Conservation (phyloP, 2,113 vertebrate species). For the Stercorarius parasiticus region DNA sequence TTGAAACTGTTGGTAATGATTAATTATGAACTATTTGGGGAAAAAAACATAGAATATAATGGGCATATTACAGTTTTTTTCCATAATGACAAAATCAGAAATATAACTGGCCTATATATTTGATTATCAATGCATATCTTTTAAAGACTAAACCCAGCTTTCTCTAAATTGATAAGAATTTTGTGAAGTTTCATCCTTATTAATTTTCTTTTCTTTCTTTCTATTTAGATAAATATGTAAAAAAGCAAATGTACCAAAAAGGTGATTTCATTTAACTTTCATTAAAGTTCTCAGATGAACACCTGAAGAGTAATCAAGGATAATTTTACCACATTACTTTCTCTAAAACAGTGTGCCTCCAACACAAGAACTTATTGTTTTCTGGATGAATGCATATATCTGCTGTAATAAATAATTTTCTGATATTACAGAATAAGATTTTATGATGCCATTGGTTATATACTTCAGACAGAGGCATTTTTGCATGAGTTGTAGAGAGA, state of each 20-base stretch:
- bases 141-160: background rate
- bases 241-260: background rate
- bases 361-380: background rate
- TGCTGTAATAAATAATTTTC: background rate
- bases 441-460: constrained; percentile 5
- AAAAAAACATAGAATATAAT: background rate
- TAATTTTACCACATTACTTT: background rate
- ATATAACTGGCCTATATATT: background rate
- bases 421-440: background rate
- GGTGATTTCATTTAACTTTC: background rate
- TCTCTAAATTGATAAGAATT: background rate
- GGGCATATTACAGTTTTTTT: background rate
- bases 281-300: background rate
- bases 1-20: constrained; percentile 8
- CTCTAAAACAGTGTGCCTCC: background rate
- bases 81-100: background rate
- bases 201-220: background rate
- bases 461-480: background rate
- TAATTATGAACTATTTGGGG: background rate
- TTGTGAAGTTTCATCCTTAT: background rate
- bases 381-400: background rate
- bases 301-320: background rate
- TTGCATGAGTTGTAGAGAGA: background rate
- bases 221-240: background rate
- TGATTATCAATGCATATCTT: background rate